phyloP scores from a whole-genome alignment of 2,113 vertebrate genomes.

The Typhlomys cinereus region DNA sequence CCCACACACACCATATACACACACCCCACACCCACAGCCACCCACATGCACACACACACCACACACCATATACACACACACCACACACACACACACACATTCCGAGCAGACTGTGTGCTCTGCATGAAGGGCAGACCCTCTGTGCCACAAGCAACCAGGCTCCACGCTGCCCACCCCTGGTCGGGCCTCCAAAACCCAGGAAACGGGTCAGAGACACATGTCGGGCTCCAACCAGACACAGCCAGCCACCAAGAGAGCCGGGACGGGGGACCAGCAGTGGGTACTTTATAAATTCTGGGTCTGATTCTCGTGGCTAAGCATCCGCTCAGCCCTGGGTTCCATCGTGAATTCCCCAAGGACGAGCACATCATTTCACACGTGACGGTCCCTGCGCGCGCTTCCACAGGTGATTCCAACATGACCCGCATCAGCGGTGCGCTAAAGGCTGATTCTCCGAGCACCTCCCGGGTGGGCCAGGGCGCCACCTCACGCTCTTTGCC shows the following conservation, averaged over 20 bases:
- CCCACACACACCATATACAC: too few relatives aligned
- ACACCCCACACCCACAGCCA: too few relatives aligned
- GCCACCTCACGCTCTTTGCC: neutral
- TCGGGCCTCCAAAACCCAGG: neutral
- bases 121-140: neutral
- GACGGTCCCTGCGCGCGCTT: neutral
- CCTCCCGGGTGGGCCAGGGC: neutral
- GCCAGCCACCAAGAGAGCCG: neutral
- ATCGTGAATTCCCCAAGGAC: neutral
- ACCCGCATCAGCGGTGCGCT: neutral
- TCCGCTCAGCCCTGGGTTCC: neutral
- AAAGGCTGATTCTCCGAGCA: neutral
- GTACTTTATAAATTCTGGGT: neutral
- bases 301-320: neutral
- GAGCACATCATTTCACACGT: neutral
- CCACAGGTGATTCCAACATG: neutral
- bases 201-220: conserved; percentile 6
- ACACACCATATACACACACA: too few relatives aligned
- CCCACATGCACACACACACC: too few relatives aligned
- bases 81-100: too few relatives aligned
- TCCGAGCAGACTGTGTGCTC: neutral
- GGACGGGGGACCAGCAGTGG: too few relatives aligned
- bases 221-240: neutral
- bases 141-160: neutral
- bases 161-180: neutral